Conservation (phyloP, 2,797 vertebrate species). For the Acomys russatus region DNA sequence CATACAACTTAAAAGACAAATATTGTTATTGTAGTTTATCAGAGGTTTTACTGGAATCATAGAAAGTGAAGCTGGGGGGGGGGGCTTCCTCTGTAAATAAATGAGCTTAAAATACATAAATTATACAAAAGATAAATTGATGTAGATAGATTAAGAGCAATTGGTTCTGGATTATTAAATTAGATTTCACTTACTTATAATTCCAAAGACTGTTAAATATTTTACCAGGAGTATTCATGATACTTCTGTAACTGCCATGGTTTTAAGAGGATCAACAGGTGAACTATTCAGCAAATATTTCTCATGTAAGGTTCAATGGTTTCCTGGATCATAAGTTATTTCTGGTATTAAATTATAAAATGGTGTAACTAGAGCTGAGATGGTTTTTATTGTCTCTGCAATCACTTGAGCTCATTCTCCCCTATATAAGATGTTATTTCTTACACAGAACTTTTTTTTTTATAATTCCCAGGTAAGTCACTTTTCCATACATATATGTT, state of each 20-base stretch:
- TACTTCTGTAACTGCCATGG: neutral
- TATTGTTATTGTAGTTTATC: neutral
- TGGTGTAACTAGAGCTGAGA: neutral
- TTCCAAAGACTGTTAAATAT: neutral
- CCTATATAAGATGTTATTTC: neutral
- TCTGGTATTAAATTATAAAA: neutral
- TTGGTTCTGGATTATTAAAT: neutral
- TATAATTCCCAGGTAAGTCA: neutral
- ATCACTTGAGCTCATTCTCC: neutral
- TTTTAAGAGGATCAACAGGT: neutral
- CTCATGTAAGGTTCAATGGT: neutral
- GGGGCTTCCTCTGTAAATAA: neutral
- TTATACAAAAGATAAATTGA: neutral
- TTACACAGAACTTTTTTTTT: neutral
- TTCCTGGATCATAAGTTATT: neutral
- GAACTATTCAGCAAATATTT: neutral
- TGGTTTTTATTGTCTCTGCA: neutral
- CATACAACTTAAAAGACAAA: neutral
- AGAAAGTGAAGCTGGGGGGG: neutral
- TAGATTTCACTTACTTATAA: neutral
- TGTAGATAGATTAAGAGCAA: neutral
- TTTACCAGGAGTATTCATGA: neutral
- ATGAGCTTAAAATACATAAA: constrained; percentile 34
- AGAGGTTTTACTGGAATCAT: neutral
- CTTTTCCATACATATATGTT: neutral